Conservation (phyloP, 2,797 vertebrate species). For the Loriculus beryllinus region DNA sequence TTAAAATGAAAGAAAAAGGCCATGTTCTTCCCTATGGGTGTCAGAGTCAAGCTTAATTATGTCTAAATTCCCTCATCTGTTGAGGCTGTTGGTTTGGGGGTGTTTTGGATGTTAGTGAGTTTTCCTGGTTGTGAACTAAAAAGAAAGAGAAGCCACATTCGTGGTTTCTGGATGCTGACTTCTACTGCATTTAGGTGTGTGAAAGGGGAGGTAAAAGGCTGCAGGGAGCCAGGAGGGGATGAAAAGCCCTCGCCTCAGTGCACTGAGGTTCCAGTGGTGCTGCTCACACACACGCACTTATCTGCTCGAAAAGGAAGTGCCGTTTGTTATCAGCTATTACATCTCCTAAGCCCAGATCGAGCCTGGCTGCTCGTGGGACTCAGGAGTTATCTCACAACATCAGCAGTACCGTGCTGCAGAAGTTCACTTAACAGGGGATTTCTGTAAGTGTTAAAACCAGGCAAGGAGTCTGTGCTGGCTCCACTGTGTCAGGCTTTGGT, state of each 20-base stretch:
- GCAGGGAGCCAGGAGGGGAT: slow-evolving; percentile 66
- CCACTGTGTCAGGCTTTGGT: background rate
- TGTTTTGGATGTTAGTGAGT: slow-evolving; percentile 28
- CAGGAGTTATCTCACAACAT: slow-evolving; percentile 75
- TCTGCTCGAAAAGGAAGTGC: slow-evolving; percentile 82
- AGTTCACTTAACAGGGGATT: slow-evolving; percentile 71
- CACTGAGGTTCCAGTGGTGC: slow-evolving; percentile 68
- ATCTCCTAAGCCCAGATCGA: slow-evolving; percentile 77
- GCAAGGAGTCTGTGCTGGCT: background rate
- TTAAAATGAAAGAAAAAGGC: background rate
- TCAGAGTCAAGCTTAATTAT: background rate
- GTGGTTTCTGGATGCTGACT: slow-evolving; percentile 71
- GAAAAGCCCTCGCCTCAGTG: slow-evolving; percentile 6
- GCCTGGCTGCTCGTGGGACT: slow-evolving; percentile 72
- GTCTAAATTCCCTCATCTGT: slow-evolving; percentile 13
- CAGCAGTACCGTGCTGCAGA: slow-evolving; percentile 62
- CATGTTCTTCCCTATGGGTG: background rate
- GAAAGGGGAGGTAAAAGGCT: slow-evolving; percentile 51
- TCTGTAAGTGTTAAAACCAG: slow-evolving; percentile 48
- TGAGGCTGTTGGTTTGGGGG: slow-evolving; percentile 32
- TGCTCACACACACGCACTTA: slow-evolving; percentile 69
- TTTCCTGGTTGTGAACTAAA: slow-evolving; percentile 53
- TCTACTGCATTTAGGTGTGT: slow-evolving; percentile 27
- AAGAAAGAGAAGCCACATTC: slow-evolving; percentile 40
- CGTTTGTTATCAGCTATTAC: slow-evolving; percentile 83